phyloP scores from a whole-genome alignment of 2,888 invertebrate species.

The Epistrophella euchroma region DNA sequence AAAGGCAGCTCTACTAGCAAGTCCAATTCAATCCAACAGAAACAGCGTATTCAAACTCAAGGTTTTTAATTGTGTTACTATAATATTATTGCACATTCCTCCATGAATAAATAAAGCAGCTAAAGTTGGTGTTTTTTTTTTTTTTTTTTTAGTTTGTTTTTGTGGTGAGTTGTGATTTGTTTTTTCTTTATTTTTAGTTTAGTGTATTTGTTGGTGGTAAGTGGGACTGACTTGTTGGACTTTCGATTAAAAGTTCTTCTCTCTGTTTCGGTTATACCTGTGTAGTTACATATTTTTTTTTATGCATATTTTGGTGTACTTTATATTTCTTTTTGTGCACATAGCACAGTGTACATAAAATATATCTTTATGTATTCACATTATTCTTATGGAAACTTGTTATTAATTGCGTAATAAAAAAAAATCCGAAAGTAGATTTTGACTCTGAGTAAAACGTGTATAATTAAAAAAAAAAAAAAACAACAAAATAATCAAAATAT shows the following conservation, averaged over 20 bases:
- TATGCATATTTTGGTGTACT: conserved; percentile 46
- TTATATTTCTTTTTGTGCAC: conserved; percentile 7
- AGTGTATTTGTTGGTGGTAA: conserved; percentile 27
- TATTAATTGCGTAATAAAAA: conserved; percentile 63
- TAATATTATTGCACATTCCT: conserved; percentile 72
- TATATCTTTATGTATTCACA: conserved; percentile 12
- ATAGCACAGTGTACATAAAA: conserved; percentile 22
- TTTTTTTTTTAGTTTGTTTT: conserved; percentile 14
- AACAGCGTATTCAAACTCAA: conserved; percentile 65
- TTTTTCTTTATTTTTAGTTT: conserved; percentile 13
- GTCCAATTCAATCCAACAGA: conserved; percentile 56
- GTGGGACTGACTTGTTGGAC: conserved; percentile 51
- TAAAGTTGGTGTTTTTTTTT: conserved; percentile 9
- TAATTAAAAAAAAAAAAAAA: not conserved
- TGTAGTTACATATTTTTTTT: conserved; percentile 3
- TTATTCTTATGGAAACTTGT: conserved; percentile 58
- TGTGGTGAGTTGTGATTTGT: conserved; percentile 10
- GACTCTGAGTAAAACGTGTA: conserved; percentile 8
- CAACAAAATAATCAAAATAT: not conserved
- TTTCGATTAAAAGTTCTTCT: conserved; percentile 67
- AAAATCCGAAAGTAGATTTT: conserved; percentile 51
- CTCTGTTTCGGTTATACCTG: conserved; percentile 16
- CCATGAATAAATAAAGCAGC: conserved; percentile 15
- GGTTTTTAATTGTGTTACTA: conserved; percentile 75
- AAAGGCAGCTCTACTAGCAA: conserved; percentile 57